Base-by-base conservation (phyloP, 2,888 invertebrate genomes). In the Rhorus exstirpatorius region DNA sequence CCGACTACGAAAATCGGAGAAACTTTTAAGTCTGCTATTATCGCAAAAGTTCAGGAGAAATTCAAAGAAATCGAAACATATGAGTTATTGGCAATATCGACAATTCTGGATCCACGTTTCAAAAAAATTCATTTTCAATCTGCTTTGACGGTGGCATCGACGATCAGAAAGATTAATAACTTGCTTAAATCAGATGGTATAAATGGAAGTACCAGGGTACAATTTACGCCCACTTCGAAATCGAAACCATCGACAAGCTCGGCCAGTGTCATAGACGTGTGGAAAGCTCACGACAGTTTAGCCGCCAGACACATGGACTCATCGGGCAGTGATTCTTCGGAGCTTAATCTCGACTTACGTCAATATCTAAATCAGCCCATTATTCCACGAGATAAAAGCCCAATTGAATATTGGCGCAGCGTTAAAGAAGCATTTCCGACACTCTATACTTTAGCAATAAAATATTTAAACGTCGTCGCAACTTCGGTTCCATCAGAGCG, bases 61-160 rank as follows among this genome's bases (percentile, higher is more conserved):
- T 58, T 31, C 26, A 12, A 55, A 7, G 63, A 72, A 41, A 51
- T 79, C 65, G 81, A 83, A 65, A 17, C n/a, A 24, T 12, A 7
- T 60, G 17, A 63, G 44, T 17, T 84, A 7, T 38, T 86, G 35
- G 75, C 83, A 21, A 26, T 82, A 3, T 55, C 86, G 6, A 81
- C 72, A 8, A 55, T 85, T 31, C 49, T 85, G 35, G 87, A 87
- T 76, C 85, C 85, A n/a, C 81, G 85, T 12, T 87, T 77, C 46
- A 86, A 87, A 63, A 83, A 74, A 53, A 7, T 86, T 1, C 80
- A 85, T 71, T 87, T 87, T 67, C 51, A 81, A 44, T 76, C 51
- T 26, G 60, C 71, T 35, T 35, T 63, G 17, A 68, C 81, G 17
- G 74, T 65, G 35, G 53, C 79, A 26, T 6, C 60, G n/a, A 79